Evolutionary conservation across 2,888 invertebrate genomes (phyloP), one percentile per base, ranked within the genome.

Genomic region (Congeria kusceri): DNA sequence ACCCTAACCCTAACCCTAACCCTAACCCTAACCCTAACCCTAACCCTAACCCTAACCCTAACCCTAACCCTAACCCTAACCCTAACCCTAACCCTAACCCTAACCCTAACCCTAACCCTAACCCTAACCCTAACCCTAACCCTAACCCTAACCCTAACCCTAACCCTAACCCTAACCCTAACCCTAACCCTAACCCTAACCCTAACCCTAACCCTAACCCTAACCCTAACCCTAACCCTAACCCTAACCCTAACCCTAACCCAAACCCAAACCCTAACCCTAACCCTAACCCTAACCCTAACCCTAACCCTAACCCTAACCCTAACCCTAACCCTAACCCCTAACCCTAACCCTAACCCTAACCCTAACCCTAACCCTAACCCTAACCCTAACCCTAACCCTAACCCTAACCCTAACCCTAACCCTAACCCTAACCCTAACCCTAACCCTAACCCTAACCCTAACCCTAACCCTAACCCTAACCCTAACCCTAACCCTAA

Each of bases 291-390:
- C 49, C 49, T 9, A 49, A 4, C 49, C 79, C 79, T 75, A 70
- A 79, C 73, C 78, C 73, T 69, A 76, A 68, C 79, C 79, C 70
- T 79, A 74, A 79, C 79, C 79, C 74, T 75, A 75, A 70, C 79
- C 79, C 75, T 75, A 75, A 75, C 75, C 79, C 71, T 75, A 70
- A 74, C 79, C 75, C 71, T 23, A 71, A 76, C 67, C 79, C 74
- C 64, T 68, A 69, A 74, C 73, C 78, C 73, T 56, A 77, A 61
- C 77, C 83, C 61, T 70, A 70, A 65, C 80, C 71, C 74, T 70
- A 79, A 68, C 73, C 78, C 64, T 69, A 72, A 76, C 68, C 80
- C 80, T 62, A 63, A 78, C 77, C 70, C 75, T 73, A 80, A 73
- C 80, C 80, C 77, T 73, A 79, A 78, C 82, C 77, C 71, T 77